phyloP scores from a whole-genome alignment of 2,888 invertebrate species.

The Morpho helenor region DNA sequence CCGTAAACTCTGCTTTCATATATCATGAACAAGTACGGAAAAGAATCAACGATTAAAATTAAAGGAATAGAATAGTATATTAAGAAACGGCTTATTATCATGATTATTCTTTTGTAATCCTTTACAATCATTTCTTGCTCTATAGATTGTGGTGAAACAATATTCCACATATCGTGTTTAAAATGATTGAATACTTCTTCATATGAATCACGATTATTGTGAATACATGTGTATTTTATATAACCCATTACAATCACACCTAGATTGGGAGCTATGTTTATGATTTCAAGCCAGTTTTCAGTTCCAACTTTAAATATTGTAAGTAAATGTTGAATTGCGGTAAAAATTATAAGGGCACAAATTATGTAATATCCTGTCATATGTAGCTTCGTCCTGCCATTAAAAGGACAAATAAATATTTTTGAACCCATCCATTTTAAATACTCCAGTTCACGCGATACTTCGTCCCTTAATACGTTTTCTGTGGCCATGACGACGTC shows the following conservation, averaged over 20 bases:
- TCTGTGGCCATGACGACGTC: constrained; percentile 29
- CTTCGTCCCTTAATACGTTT: constrained; percentile 33
- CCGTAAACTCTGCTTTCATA: constrained; percentile 42
- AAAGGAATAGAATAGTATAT: constrained; percentile 45
- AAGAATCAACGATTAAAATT: constrained; percentile 43
- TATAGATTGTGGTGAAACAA: constrained; percentile 34
- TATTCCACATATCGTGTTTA: constrained; percentile 44
- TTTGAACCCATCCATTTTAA: constrained; percentile 41
- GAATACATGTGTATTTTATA: constrained; percentile 49
- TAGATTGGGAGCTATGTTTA: constrained; percentile 58
- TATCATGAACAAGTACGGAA: constrained; percentile 56
- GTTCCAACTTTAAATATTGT: constrained; percentile 43
- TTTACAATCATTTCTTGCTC: constrained; percentile 40
- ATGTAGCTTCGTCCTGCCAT: constrained; percentile 36
- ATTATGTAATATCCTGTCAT: constrained; percentile 37
- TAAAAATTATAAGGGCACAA: constrained; percentile 38
- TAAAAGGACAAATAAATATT: constrained; percentile 53
- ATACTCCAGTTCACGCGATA: constrained; percentile 44
- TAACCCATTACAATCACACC: constrained; percentile 53
- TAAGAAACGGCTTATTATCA: constrained; percentile 43
- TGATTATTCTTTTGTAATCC: constrained; percentile 38
- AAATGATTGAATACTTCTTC: constrained; percentile 48
- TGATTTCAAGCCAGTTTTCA: constrained; percentile 50
- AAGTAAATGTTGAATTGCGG: constrained; percentile 43
- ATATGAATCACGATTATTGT: constrained; percentile 42